Percentiles rank a stretch among this genome's conserved stretches.
phyloP scores from a whole-genome alignment of 1,140 invertebrate species.

The Megathymus violae region DNA sequence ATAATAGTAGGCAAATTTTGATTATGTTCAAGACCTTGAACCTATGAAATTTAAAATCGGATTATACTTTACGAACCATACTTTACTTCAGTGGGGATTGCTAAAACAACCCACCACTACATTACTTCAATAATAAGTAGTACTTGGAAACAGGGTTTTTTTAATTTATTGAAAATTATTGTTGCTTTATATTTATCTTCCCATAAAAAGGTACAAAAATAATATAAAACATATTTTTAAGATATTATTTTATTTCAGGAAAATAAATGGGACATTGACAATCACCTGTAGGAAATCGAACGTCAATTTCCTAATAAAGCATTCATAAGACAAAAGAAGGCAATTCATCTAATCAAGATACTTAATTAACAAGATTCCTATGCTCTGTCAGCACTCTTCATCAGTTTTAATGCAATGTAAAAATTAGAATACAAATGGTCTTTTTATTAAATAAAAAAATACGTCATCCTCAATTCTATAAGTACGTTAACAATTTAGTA shows the following conservation, averaged over 20 bases:
- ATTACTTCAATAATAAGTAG: no score
- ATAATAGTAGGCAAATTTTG: no score
- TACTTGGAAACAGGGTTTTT: no score
- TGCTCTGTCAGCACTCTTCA: slow-evolving; percentile 21
- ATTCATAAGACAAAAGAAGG: slow-evolving; percentile 29
- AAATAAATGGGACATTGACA: slow-evolving; percentile 32
- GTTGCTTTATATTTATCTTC: no score
- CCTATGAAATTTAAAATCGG: no score
- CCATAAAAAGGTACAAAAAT: not conserved
- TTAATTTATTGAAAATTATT: no score
- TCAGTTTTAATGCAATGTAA: slow-evolving; percentile 20
- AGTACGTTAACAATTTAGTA: slow-evolving; percentile 82
- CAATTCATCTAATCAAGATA: slow-evolving; percentile 20
- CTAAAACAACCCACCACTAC: no score
- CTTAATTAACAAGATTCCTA: slow-evolving; percentile 29
- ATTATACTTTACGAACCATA: no score
- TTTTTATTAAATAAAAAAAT: slow-evolving; percentile 82
- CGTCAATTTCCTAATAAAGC: slow-evolving; percentile 28
- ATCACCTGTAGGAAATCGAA: slow-evolving; percentile 31
- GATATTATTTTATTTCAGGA: slow-evolving; percentile 32
- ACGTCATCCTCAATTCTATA: slow-evolving; percentile 78
- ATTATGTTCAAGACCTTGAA: no score
- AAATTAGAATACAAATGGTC: slow-evolving; percentile 32
- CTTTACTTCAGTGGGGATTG: no score
- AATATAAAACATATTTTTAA: slow-evolving; percentile 21